Conservation (phyloP, 2,888 invertebrate species). For the Blastobasis lacticolella region DNA sequence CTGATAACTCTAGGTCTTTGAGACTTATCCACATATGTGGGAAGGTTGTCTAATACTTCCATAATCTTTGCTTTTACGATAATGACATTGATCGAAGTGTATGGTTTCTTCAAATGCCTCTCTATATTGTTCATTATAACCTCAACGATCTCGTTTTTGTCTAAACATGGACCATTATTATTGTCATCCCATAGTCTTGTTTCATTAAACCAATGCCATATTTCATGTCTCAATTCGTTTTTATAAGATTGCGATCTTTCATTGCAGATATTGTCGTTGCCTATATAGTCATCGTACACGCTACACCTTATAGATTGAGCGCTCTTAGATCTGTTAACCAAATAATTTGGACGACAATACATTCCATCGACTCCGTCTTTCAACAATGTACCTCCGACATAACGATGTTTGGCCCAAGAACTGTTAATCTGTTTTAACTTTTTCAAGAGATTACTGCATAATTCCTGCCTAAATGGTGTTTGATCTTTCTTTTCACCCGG, state of each 20-base stretch:
- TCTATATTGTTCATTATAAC: no score
- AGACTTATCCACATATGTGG: constrained; percentile 11
- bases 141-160: no score
- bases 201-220: constrained; percentile 14
- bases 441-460: no score
- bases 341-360: no score
- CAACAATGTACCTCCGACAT: no score
- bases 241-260: not conserved
- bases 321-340: not conserved
- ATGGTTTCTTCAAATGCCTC: constrained; percentile 12
- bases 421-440: no score
- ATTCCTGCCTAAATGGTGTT: constrained; percentile 15
- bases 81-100: constrained; percentile 18
- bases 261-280: not conserved
- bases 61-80: constrained; percentile 27
- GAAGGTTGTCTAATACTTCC: constrained; percentile 22
- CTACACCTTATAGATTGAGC: not conserved
- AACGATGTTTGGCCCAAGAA: no score
- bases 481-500: constrained; percentile 23
- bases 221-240: constrained; percentile 9
- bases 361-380: no score
- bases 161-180: constrained; percentile 8
- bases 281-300: not conserved
- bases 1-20: constrained; percentile 17
- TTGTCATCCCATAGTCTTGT: constrained; percentile 11